A percentile compares a stretch with the other conserved stretches of the same genome.
Evolutionary conservation across 2,888 invertebrate species (phyloP).

Genomic region (Eilema caniola): DNA sequence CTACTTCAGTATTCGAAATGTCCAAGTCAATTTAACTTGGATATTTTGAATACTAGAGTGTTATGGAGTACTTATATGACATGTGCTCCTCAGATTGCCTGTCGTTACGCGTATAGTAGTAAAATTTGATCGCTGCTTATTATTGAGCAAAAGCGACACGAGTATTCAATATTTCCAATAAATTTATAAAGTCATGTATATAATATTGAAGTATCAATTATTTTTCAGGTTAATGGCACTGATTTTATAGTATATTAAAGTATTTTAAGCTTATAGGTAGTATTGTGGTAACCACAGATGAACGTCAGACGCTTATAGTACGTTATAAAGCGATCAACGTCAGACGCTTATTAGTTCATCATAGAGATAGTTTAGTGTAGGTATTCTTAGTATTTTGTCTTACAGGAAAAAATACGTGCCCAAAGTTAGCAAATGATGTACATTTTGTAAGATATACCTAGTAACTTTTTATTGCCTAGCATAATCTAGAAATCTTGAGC

Average conservation of each 20-base stretch:
- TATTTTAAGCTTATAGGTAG: background rate
- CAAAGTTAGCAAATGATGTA: background rate
- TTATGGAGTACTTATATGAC: background rate
- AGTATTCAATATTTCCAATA: background rate
- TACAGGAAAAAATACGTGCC: background rate
- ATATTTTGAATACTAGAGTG: background rate
- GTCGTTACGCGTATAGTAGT: background rate
- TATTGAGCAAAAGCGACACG: background rate
- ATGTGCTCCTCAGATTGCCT: background rate
- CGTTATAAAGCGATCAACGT: background rate
- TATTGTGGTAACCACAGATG: constrained; percentile 12
- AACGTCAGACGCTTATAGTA: constrained; percentile 23
- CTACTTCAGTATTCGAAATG: no score
- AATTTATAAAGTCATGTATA: background rate
- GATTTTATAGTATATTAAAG: background rate
- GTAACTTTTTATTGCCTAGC: background rate
- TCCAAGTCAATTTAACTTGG: background rate
- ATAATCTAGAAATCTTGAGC: background rate
- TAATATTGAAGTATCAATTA: background rate
- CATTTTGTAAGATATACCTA: background rate
- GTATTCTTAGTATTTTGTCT: background rate
- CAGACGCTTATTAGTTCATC: background rate
- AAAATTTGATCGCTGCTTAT: background rate
- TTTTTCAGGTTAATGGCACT: background rate
- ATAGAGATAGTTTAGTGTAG: background rate